Evolutionary conservation across 2,797 vertebrate species (phyloP).

Genomic region (Phaenicophaeus curvirostris): DNA sequence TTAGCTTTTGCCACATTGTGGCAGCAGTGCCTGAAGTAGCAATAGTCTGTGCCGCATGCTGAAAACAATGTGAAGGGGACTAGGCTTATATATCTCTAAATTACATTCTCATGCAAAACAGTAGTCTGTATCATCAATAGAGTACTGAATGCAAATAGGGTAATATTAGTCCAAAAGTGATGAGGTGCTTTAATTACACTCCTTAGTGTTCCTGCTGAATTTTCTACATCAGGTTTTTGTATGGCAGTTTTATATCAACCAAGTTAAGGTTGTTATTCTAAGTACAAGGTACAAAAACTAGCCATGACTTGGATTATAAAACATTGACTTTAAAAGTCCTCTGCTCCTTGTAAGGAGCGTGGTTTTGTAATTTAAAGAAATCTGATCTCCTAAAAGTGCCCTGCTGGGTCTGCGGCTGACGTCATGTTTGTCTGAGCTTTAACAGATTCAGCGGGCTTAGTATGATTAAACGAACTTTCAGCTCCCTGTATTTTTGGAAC

Average conservation of each 20-base stretch:
- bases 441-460: slow-evolving; percentile 41
- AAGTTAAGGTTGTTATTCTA: slow-evolving; percentile 4
- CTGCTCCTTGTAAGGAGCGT: slow-evolving; percentile 13
- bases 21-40: not conserved
- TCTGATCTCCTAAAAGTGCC: slow-evolving; percentile 36
- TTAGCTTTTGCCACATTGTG: not conserved
- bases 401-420: slow-evolving; percentile 36
- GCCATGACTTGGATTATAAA: slow-evolving; percentile 47
- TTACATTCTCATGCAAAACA: not conserved
- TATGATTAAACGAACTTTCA: slow-evolving; percentile 34
- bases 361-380: slow-evolving; percentile 66
- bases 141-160: not conserved
- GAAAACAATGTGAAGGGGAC: not conserved
- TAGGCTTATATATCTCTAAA: not conserved
- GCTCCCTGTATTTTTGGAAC: slow-evolving; percentile 7
- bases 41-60: not conserved
- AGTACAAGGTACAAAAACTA: slow-evolving; percentile 32
- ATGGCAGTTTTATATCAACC: not conserved
- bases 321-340: slow-evolving; percentile 46
- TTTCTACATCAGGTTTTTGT: not conserved
- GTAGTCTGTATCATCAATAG: not conserved
- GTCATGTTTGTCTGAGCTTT: slow-evolving; percentile 53
- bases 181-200: not conserved
- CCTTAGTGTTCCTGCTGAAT: not conserved
- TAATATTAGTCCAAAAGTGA: not conserved